Base-by-base conservation (phyloP, 2,888 invertebrate species). In the Thera britannica region DNA sequence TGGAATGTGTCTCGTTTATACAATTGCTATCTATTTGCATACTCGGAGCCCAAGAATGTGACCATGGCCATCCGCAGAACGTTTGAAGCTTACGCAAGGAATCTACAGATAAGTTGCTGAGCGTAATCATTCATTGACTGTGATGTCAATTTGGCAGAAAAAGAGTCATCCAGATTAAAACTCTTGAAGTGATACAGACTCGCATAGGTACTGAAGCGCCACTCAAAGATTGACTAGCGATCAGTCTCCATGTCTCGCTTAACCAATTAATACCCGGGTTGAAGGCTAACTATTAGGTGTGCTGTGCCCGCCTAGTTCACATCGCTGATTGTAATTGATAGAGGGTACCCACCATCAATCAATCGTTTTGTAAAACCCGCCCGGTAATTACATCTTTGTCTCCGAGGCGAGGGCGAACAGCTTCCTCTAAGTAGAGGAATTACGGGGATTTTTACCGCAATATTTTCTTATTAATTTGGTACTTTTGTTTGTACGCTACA, bases 281-380 rank as follows among this genome's bases (percentile, higher is more conserved):
- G 62, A 59, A 44, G 49, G 41, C 58, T 44, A 55, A 67, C 58
- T 59, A 62, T 49, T 60, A 55, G 59, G 51, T 60, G 58, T 48
- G n/a, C 62, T 65, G 54, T 63, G 64, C 7, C 56, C 38, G 71
- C 68, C 63, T 67, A 67, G 66, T 76, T 76, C 75, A 70, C 71
- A 63, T 64, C 77, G 71, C 74, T 80, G 79, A 83, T 83, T 83
- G 80, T 83, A 80, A 86, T 83, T 81, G 81, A 86, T 86, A 78
- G 82, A 77, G 75, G 77, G 72, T 66, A 70, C 72, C 68, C 72
- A 70, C 77, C 82, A 84, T 85, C 79, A 81, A 82, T 84, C 84
- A 83, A 80, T 76, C 81, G 80, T 78, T 85, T 80, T 81, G 77
- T 77, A 76, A 75, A 82, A 79, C 65, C 59, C 76, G 75, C 69